Evolutionary conservation across 2,113 vertebrate genomes (phyloP), one percentile per base, ranked within the genome.

Genomic region (Phalacrocorax brasilianus): DNA sequence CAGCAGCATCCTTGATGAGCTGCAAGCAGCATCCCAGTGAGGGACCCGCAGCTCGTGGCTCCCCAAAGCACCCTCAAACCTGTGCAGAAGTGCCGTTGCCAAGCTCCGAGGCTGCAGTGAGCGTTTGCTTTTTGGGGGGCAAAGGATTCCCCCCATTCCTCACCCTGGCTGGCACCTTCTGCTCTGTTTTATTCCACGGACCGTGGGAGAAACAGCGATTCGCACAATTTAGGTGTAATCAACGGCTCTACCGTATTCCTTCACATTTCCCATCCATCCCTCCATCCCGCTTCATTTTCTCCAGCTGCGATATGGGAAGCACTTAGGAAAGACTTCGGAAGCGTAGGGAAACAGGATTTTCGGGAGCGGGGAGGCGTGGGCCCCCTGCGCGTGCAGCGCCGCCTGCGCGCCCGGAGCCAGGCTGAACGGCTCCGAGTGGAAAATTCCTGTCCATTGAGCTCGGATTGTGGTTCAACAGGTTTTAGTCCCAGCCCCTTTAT

Each of bases 391-490:
- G 52, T 67, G 75, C 38, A 18, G 0, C 7, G 72, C 47, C 35
- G 2, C 70, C 1, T 27, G 85, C 61, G 5, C 88, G 8, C 88
- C 68, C 87, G 32, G 58, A 65, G 91, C 90, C 6, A 1, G 26
- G 61, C 78, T 50, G 49, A 82, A 44, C 5, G 11, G 78, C 93
- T 84, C 58, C 33, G 35, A 97, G 95, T 96, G 97, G 97, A 97
- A 97, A 97, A 97, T 97, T 97, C 97, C 96, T 92, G 71, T 16
- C 83, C 2, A 40, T 8, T 38, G 87, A 96, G 94, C 11, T 0
- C 26, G 65, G 91, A 97, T 96, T 97, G 97, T 78, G 80, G 97
- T 82, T 83, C 94, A 82, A 97, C 97, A 97, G 97, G 97, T 97
- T 97, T 89, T 50, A 94, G 96, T 96, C 82, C 93, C 97, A 0